Percentiles rank a stretch among this genome's conserved stretches.
These are phyloP conservation scores for Cantharis nigra DNA, from an alignment of 2,888 invertebrate genomes.

Conservation along the genomic window DNA sequence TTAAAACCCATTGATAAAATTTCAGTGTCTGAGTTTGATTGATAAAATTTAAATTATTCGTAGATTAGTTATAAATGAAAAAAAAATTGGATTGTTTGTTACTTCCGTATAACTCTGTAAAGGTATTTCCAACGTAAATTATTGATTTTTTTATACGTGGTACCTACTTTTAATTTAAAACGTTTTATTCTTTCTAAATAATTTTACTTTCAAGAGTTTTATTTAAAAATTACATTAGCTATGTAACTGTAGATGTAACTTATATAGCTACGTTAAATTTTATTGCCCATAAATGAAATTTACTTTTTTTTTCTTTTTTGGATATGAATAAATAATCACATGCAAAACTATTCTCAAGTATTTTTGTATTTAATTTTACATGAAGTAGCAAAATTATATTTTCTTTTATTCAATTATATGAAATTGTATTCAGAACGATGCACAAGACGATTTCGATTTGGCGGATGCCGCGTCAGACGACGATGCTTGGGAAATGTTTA, in stretches of 20 bases:
- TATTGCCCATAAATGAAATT: neutral
- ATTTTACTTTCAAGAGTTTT: neutral
- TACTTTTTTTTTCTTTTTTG: neutral
- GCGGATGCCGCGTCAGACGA: constrained; percentile 64
- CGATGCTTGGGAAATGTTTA: constrained; percentile 66
- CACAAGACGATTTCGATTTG: constrained; percentile 60
- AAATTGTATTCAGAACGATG: constrained; percentile 75
- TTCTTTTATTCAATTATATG: constrained; percentile 4
- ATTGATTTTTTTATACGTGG: neutral
- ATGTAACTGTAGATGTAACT: neutral
- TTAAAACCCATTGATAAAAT: neutral
- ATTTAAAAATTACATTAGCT: neutral
- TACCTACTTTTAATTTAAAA: neutral
- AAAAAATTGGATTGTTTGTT: neutral
- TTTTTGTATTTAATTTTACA: neutral
- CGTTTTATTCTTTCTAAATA: neutral
- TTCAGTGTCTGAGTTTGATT: neutral
- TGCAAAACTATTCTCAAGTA: neutral
- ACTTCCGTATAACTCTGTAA: neutral
- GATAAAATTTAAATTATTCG: neutral
- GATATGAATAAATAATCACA: neutral
- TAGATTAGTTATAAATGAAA: neutral
- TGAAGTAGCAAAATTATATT: neutral
- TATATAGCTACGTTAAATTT: neutral
- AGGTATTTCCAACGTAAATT: neutral